Base-by-base conservation (phyloP, 2,888 invertebrate species). In the Ferdinandea cuprea region DNA sequence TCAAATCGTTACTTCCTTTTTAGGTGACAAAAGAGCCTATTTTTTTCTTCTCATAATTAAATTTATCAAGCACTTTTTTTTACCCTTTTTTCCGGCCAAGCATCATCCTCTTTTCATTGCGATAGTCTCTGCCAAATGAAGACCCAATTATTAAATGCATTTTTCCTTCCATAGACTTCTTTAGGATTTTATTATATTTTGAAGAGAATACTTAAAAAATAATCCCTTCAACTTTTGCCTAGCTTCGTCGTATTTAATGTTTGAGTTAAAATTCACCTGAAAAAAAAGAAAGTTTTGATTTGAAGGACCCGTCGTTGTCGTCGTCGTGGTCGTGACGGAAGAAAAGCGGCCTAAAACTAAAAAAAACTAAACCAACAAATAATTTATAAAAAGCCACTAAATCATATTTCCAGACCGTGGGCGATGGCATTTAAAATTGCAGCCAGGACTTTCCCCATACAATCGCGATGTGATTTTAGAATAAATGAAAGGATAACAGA, bases 401-500 rank as follows among this genome's bases (percentile, higher is more conserved):
- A 13, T 25, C 25, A 6, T 21, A 1, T 32, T 17, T 8, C 28
- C 32, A 32, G 15, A 1, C 1, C 2, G 28, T 13, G 59, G n/a
- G 35, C 6, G 42, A 17, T 13, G n/a, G 25, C 19, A 35, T 61
- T 71, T 61, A 1, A 21, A 59, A 61, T n/a, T 42, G 30, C 15
- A 15, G 35, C 9, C 19, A 30, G 30, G 17, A 5, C 21, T 17
- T n/a, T 42, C 28, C 30, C n/a, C 28, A 8, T 8, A 35, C 21
- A 58, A 50, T 44, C 50, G 25, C 32, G 28, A 9, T 32, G 40
- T 79, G 66, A 28, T 15, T 42, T 50, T 28, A 19, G 8, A 17
- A 28, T 35, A 28, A 68, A 80, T 68, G 68, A 68, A 74, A 80
- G 56, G 42, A 80, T 63, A 80, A 79, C 73, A 68, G 15, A 32